Base-by-base conservation (phyloP, 2,113 vertebrate genomes). In the Chelonoidis abingdonii region DNA sequence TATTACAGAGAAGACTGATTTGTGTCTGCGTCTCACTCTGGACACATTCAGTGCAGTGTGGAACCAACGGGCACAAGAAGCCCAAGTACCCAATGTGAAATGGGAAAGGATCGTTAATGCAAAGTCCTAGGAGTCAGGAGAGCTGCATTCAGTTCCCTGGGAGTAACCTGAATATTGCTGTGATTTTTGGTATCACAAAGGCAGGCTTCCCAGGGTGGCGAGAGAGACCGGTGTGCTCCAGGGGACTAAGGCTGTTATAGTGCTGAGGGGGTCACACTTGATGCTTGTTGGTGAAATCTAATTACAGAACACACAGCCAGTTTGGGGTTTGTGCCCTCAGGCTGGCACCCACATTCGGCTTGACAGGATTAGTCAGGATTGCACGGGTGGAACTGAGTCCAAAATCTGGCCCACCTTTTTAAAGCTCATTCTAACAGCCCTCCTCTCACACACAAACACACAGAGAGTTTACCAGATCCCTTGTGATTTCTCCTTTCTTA, bases 391-490 rank as follows among this genome's bases (percentile, higher is more conserved):
- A 53, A 25, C 10, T 4, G 22, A 44, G 14, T 16, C 41, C 29
- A 16, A 25, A 25, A 56, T 38, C 29, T 78, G 56, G 49, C 41
- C 87, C 21, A 0, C 9, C n/a, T 47, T 47, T 4, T 1, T 14
- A 3, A 8, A 44, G 56, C 44, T 50, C 8, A 16, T 75, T 2
- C 57, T 0, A 8, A 22, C 31, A 5, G 41, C 49, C 2, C 1
- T 11, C 47, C 87, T 5, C 1, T 0, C 0, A 59, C 19, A 44
- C 2, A 0, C 0, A 1, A 47, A 16, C 84, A 21, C 4, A 5
- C 47, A 35, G 38, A 35, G 54, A 21, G 54, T 1, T 44, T 1
- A 0, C 35, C 88, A 78, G 35, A 69, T 41, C 84, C 54, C 80
- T 50, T 16, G 14, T 19, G 78, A 49, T 78, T 44, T 78, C 41